Evolutionary conservation across 1,140 invertebrate genomes (phyloP), one percentile per base, ranked within the genome.

Genomic region (Drosophila persimilis): DNA sequence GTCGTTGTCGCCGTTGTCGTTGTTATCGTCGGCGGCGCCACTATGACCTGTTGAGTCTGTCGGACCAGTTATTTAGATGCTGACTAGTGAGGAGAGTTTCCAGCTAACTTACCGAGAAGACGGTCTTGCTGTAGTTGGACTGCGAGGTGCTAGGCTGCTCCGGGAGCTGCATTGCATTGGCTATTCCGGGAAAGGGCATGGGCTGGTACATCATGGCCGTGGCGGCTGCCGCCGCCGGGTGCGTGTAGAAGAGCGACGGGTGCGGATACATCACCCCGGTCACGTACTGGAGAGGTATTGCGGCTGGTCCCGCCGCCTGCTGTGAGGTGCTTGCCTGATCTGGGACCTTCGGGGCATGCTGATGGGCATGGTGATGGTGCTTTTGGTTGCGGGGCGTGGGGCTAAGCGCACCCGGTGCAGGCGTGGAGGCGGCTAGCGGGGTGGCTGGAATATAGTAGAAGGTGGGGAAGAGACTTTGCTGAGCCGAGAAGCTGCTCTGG

Each of bases 371-470:
- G 20, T 20, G 20, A 24, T 39, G 7, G n/a, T 59, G 46, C 22
- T 51, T 51, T 9, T 71, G 59, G 22, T 44, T 15, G 2, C 69
- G 48, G 0, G 55, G n/a, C 11, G 46, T 57, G 8, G 61, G 29
- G 2, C 15, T 53, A 7, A 63, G 24, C 1, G 22, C 35, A 26
- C 55, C 44, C 13, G 44, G 41, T 9, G 43, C 59, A 2, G 69
- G 15, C 8, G 51, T 50, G 35, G 74, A 52, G 6, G 77, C 51
- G 6, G 79, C 60, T 44, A 80, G 13, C 4, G 77, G 35, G 3
- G 35, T 44, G 8, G 93, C 88, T 22, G 94, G 93, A 48, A 95
- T 92, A 61, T 94, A 95, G 76, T 94, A 95, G 20, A 95, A 88
- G 57, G 90, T 78, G 15, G 90, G 89, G 13, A 91, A 90, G 11